Conservation (phyloP, 1,140 invertebrate genomes). For the Nomia melanderi region DNA sequence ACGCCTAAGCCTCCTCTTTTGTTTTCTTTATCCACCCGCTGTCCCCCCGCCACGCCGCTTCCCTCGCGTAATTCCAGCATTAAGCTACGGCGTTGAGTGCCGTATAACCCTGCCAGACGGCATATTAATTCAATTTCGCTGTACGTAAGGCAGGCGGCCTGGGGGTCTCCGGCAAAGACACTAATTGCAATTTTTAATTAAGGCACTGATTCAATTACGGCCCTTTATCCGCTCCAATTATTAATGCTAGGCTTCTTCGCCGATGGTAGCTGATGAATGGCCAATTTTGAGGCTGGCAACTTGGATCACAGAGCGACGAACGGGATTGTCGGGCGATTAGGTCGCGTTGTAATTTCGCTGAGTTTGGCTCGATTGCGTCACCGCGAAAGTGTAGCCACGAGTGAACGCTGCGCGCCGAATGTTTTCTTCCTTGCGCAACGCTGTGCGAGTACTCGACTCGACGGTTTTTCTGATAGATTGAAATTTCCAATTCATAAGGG, state of each 20-base stretch:
- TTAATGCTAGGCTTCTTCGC: slow-evolving; percentile 53
- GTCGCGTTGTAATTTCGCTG: slow-evolving; percentile 19
- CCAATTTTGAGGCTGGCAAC: slow-evolving; percentile 50
- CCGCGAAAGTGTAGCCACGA: slow-evolving; percentile 28
- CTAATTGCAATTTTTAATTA: slow-evolving; percentile 74
- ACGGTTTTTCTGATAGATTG: too few relatives aligned
- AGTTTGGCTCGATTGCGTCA: slow-evolving; percentile 47
- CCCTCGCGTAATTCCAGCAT: slow-evolving; percentile 60
- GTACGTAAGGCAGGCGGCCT: slow-evolving; percentile 52
- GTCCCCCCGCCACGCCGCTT: not conserved
- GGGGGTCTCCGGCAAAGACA: slow-evolving; percentile 52
- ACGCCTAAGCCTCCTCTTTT: not conserved
- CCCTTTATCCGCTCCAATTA: slow-evolving; percentile 63
- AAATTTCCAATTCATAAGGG: too few relatives aligned
- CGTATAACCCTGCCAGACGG: slow-evolving; percentile 54
- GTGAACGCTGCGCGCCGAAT: slow-evolving; percentile 6
- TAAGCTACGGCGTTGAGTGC: slow-evolving; percentile 62
- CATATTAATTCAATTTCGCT: slow-evolving; percentile 69
- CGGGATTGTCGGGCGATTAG: slow-evolving; percentile 21
- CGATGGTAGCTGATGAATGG: slow-evolving; percentile 59
- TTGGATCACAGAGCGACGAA: slow-evolving; percentile 20
- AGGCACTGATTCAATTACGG: slow-evolving; percentile 63
- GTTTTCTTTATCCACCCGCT: slow-evolving; percentile 6
- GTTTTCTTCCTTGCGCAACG: too few relatives aligned
- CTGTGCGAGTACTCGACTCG: too few relatives aligned